Percentiles rank a stretch among this genome's conserved stretches.
Evolutionary conservation across 2,113 vertebrate species (phyloP).

Genomic region (Hiodon alosoides): DNA sequence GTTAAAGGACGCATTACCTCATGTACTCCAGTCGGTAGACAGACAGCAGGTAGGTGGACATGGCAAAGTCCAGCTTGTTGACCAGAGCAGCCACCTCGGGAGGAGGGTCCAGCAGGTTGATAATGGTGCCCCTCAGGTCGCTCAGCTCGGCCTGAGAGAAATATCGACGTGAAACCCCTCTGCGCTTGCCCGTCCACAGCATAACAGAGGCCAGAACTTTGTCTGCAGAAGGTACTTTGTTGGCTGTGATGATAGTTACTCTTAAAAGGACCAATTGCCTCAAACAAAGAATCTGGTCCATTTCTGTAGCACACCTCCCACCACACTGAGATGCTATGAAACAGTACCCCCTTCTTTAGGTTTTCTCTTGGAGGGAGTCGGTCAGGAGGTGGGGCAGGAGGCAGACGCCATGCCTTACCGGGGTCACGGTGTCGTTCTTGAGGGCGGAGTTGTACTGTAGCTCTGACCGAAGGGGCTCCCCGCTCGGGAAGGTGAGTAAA

Average conservation of each 20-base stretch:
- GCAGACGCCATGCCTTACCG: constrained; percentile 52
- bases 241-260: no score
- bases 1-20: constrained; percentile 62
- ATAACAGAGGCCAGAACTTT: no score
- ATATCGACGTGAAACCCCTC: background rate
- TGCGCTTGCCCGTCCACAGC: background rate
- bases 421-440: constrained; percentile 92
- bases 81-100: constrained; percentile 86
- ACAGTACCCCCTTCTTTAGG: no score
- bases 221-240: no score
- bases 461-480: constrained; percentile 89
- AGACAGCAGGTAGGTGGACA: constrained; percentile 93
- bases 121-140: constrained; percentile 83
- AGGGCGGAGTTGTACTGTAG: constrained; percentile 96
- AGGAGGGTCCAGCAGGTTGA: constrained; percentile 85
- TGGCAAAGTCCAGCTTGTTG: constrained; percentile 94
- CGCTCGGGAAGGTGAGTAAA: constrained; percentile 89
- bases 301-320: no score
- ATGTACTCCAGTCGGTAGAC: constrained; percentile 94
- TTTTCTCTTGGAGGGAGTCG: background rate
- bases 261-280: no score
- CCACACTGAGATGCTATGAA: no score
- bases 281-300: no score
- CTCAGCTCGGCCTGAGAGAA: constrained; percentile 80
- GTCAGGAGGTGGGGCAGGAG: background rate